Evolutionary conservation across 2,888 invertebrate species (phyloP), one percentile per base, ranked within the genome.

Genomic region (Drepanosiphum platanoidis): DNA sequence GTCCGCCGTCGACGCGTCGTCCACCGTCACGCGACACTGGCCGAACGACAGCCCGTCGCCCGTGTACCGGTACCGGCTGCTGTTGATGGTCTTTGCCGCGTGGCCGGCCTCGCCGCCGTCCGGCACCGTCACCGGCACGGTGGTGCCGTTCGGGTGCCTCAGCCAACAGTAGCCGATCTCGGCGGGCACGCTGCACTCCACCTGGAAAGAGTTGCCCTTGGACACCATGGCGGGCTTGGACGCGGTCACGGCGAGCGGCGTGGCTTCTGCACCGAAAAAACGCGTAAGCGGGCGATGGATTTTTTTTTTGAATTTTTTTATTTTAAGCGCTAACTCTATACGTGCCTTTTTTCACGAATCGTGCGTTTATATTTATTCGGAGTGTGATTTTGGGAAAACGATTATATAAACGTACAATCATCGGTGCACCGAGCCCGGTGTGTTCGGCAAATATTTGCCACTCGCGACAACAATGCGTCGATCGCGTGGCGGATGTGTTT

Each of bases 141-240:
- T 46, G 22, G 83, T 83, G 22, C 75, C 75, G 75, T 83, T 75
- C 11, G 83, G 83, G 30, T 83, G 83, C 27, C 83, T 66, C 18
- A 83, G 34, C 83, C 83, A 83, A 36, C 83, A 83, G 52, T 83
- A 83, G 27, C 68, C 83, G 74, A 83, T 74, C 18, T 66, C 83
- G 27, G 83, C 66, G 4, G 66, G 68, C 7, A 83, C 75, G 46
- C 30, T 52, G 74, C 83, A 83, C 27, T 83, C 83, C n/a, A 83
- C 83, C 4, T n/a, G 42, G 30, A 83, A 83, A 34, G 83, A n/a
- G 36, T 75, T 75, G 52, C 83, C 83, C 22, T 61, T 75, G 68
- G 83, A 42, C 36, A 83, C 83, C 64, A 66, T 83, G 22, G 75
- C 22, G 2, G 83, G 52, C 1, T 36, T 36, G 1, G 64, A 27